Conservation (phyloP, 64 coral and sea anemone genomes). For the Montipora sp. region DNA sequence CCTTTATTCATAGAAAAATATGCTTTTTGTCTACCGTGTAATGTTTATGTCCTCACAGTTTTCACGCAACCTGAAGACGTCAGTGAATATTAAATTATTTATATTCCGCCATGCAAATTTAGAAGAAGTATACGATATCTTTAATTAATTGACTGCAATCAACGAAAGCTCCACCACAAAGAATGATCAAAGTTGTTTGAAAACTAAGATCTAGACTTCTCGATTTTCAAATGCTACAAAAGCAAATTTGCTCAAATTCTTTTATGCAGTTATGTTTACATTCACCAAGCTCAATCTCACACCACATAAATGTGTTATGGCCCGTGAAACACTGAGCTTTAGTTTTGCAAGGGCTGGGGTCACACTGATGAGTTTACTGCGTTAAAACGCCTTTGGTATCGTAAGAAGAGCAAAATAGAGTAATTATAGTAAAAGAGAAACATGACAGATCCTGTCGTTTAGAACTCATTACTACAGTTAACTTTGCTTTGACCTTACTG, state of each 20-base stretch:
- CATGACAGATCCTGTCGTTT: too few species aligned
- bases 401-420: too few species aligned
- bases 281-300: background rate
- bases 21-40: background rate
- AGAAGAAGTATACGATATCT: background rate
- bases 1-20: constrained; percentile 53
- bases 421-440: too few species aligned
- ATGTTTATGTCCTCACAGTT: background rate
- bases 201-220: background rate
- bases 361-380: background rate
- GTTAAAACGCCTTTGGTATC: too few species aligned
- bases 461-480: too few species aligned
- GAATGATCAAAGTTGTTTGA: background rate
- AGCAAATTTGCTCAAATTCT: constrained; percentile 18
- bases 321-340: background rate
- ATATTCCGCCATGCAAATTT: background rate
- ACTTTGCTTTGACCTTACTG: too few species aligned
- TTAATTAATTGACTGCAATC: background rate
- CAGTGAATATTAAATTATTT: background rate
- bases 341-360: background rate
- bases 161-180: background rate
- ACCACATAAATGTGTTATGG: background rate
- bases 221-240: background rate
- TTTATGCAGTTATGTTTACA: background rate
- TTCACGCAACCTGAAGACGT: too few species aligned